Evolutionary conservation across 2,888 invertebrate species (phyloP).

Genomic region (Phortica magna): DNA sequence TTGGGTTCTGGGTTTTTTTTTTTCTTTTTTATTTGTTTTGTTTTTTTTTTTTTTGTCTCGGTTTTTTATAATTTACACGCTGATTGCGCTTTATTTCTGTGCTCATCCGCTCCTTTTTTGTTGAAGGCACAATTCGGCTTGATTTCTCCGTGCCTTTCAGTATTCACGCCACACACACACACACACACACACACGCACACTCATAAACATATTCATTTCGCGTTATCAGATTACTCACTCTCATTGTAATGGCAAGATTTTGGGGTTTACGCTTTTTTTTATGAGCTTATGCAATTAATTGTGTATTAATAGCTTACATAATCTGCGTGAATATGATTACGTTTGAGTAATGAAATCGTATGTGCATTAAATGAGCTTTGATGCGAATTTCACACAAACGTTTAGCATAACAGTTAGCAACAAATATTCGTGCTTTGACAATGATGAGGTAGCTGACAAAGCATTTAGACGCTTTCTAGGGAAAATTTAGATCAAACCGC

Average conservation of each 20-base stretch:
- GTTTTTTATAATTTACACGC: slow-evolving; percentile 33
- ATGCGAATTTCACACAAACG: too few species aligned
- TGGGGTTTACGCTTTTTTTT: slow-evolving; percentile 31
- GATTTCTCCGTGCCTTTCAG: not conserved
- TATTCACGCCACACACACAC: not conserved
- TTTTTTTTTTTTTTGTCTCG: not conserved
- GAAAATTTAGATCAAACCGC: too few species aligned
- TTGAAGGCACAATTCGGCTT: not conserved
- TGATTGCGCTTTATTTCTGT: slow-evolving; percentile 59
- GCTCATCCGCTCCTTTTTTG: not conserved
- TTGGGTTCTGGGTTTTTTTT: not conserved
- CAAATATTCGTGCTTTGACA: too few species aligned
- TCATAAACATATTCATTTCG: not conserved
- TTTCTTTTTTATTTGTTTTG: not conserved
- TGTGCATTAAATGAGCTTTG: not conserved
- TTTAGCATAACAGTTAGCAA: too few species aligned
- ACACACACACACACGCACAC: too few species aligned
- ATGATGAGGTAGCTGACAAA: too few species aligned
- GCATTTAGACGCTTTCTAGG: too few species aligned
- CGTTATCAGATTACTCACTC: slow-evolving; percentile 20
- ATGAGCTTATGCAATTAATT: slow-evolving; percentile 31
- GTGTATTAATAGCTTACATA: slow-evolving; percentile 41
- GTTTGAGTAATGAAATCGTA: slow-evolving; percentile 20
- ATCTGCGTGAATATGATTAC: slow-evolving; percentile 26
- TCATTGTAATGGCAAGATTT: slow-evolving; percentile 26